Evolutionary conservation across 2,888 invertebrate genomes (phyloP), one percentile per base, ranked within the genome.

Genomic region (Dasypolia templi): DNA sequence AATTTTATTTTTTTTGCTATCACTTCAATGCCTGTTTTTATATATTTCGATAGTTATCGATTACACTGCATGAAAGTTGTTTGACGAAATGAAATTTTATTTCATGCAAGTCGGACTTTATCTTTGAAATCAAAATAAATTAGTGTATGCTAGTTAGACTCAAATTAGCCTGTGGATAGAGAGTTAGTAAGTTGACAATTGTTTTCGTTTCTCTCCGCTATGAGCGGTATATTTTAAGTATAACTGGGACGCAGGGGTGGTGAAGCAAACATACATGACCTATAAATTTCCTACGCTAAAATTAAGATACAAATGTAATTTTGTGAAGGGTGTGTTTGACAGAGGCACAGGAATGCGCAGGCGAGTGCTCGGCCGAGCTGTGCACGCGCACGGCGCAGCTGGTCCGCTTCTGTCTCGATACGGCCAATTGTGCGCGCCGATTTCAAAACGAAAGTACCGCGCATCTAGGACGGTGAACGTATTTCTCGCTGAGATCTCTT

Each of bases 391-490:
- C 68, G 35, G 79, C 92, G 92, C 93, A 91, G 92, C 91, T 93
- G 91, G 92, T 90, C 91, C 89, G 92, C 92, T 91, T 92, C 91
- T 93, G 92, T 93, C 95, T 95, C 94, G 95, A 94, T 93, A 95
- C 95, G 95, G 95, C 93, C 95, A 95, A 95, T 95, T 95, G 96
- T 95, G 93, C 93, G 95, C 93, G 94, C 93, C 94, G 96, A 96
- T 96, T 96, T 96, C 96, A 95, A 96, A 96, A 96, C 95, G 96
- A 96, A 96, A 96, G 96, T 96, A 95, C 95, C 93, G 93, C 94
- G 94, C 96, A 95, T 95, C 95, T 95, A 94, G 96, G 96, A 94
- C 95, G 96, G 95, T 95, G 96, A 96, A 95, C 96, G 96, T 96
- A 95, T 94, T 95, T 94, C 95, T 94, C 93, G 93, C 85, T 87